A percentile compares a stretch with the other conserved stretches of the same genome.
Evolutionary conservation across 2,888 invertebrate species (phyloP).

Genomic region (Eurois occulta): DNA sequence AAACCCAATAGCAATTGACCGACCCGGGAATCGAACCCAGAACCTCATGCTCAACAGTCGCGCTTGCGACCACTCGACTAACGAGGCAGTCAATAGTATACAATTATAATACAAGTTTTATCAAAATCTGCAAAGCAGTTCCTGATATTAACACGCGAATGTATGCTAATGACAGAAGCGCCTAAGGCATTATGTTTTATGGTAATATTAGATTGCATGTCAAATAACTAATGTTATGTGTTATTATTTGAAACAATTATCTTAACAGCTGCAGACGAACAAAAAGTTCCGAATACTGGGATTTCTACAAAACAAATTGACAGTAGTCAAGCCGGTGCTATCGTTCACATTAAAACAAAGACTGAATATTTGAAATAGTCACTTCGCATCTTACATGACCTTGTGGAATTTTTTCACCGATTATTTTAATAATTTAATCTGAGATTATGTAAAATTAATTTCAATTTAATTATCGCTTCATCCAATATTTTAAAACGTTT

Average conservation of each 20-base stretch:
- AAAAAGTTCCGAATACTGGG: slow-evolving; percentile 31
- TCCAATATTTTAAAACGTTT: neutral
- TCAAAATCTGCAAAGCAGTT: slow-evolving; percentile 24
- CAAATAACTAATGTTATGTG: slow-evolving; percentile 24
- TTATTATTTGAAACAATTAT: slow-evolving; percentile 38
- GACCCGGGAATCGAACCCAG: no score
- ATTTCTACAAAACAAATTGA: slow-evolving; percentile 8
- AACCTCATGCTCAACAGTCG: no score
- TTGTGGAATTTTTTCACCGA: slow-evolving; percentile 24
- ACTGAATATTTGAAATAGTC: neutral
- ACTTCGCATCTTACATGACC: slow-evolving; percentile 8
- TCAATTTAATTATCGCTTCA: neutral
- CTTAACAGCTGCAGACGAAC: slow-evolving; percentile 23
- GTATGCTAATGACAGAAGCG: slow-evolving; percentile 20
- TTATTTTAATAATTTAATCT: neutral
- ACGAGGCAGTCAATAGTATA: no score
- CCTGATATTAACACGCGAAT: slow-evolving; percentile 20
- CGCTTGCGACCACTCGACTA: no score
- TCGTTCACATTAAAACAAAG: slow-evolving; percentile 20
- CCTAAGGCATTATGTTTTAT: slow-evolving; percentile 20
- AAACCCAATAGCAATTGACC: no score
- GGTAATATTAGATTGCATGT: slow-evolving; percentile 32
- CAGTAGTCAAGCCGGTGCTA: neutral
- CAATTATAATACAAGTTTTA: slow-evolving; percentile 12
- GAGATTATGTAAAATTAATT: neutral